These are phyloP conservation scores for Procambarus clarkii DNA, from an alignment of 1,140 invertebrate species.

Conservation along the genomic window DNA sequence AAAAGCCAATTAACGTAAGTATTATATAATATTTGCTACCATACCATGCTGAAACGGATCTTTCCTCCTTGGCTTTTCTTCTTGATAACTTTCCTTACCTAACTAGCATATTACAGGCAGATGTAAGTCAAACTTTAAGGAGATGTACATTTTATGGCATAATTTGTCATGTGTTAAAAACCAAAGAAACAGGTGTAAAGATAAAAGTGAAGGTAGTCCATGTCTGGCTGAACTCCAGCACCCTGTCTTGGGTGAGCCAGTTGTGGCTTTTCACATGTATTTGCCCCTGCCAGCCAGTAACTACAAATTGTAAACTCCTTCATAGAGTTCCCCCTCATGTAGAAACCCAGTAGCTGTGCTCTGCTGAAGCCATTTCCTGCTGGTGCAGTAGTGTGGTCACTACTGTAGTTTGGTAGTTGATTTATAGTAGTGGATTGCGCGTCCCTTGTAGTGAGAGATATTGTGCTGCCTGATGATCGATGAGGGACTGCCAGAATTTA, in stretches of 20 bases:
- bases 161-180: background rate
- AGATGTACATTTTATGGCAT: background rate
- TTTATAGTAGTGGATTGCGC: conserved; percentile 28
- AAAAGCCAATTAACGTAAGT: background rate
- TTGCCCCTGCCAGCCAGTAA: background rate
- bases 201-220: background rate
- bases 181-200: background rate
- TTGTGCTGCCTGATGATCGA: background rate
- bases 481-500: background rate
- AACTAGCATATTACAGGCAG: background rate
- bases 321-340: background rate
- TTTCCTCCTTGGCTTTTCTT: background rate
- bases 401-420: background rate
- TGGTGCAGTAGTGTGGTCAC: conserved; percentile 1
- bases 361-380: conserved; percentile 11
- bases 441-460: background rate
- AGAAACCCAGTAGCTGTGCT: conserved; percentile 18
- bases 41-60: background rate
- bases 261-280: background rate
- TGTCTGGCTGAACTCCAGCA: background rate
- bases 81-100: background rate
- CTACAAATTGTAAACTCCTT: background rate
- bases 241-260: background rate
- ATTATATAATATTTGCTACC: background rate
- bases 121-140: background rate